Percentiles rank a stretch among this genome's conserved stretches.
Conservation (phyloP, 2,888 invertebrate genomes). For the Lithophane socia region DNA sequence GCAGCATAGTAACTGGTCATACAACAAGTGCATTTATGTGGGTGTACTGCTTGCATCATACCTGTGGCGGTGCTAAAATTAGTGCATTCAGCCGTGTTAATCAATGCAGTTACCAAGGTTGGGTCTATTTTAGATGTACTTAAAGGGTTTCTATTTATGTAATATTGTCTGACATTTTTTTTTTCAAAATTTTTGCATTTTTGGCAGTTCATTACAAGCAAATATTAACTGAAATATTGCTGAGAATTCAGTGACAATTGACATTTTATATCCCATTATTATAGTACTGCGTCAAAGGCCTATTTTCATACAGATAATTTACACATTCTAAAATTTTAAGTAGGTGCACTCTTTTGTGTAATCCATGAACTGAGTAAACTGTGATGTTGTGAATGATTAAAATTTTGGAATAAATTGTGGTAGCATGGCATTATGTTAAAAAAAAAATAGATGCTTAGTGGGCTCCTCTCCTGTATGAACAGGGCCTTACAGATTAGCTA, state of each 20-base stretch:
- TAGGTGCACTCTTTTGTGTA: neutral
- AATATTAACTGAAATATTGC: neutral
- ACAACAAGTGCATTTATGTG: slow-evolving; percentile 46
- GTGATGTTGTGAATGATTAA: neutral
- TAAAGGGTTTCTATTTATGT: neutral
- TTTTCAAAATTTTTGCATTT: neutral
- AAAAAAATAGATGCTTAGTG: neutral
- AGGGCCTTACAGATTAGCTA: too few relatives aligned
- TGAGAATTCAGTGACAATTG: neutral
- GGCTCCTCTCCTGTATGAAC: neutral
- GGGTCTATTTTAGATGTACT: neutral
- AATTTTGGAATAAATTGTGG: too few relatives aligned
- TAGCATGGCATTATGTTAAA: neutral
- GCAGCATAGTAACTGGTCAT: neutral
- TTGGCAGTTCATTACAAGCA: neutral
- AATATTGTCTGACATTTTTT: neutral
- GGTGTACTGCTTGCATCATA: slow-evolving; percentile 53
- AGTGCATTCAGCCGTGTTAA: slow-evolving; percentile 44
- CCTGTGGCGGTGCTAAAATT: slow-evolving; percentile 36
- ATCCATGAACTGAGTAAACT: neutral
- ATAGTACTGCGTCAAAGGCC: neutral
- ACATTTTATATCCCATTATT: neutral
- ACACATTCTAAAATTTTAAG: neutral
- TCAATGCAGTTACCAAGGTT: slow-evolving; percentile 21
- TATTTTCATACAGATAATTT: neutral